phyloP scores from a whole-genome alignment of 2,797 vertebrate genomes.

The Acanthurus leucopareius region DNA sequence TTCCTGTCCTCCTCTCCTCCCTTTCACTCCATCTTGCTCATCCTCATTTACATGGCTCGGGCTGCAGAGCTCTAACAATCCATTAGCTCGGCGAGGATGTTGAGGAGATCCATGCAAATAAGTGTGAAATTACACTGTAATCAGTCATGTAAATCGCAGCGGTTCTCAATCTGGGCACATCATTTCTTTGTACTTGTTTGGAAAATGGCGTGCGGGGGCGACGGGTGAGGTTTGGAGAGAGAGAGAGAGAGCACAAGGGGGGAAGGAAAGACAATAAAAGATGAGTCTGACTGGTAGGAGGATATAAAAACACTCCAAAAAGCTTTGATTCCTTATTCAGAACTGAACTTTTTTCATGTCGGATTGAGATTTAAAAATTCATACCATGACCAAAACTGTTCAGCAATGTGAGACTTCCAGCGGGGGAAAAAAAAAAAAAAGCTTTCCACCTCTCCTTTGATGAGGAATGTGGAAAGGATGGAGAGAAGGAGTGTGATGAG shows the following conservation, averaged over 20 bases:
- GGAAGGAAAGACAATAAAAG: conserved; percentile 50
- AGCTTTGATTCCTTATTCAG: conserved; percentile 72
- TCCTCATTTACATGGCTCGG: conserved; percentile 60
- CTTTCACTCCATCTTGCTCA: conserved; percentile 56
- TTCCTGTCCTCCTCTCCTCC: conserved; percentile 4
- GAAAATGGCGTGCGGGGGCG: conserved; percentile 51
- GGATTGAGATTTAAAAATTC: conserved; percentile 71
- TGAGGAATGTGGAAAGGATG: conserved; percentile 42
- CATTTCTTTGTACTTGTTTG: conserved; percentile 60
- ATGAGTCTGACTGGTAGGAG: conserved; percentile 52
- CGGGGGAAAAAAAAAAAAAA: conserved; percentile 1
- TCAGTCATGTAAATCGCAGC: conserved; percentile 81
- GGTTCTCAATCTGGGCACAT: conserved; percentile 62
- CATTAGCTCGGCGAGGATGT: conserved; percentile 71
- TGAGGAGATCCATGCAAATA: conserved; percentile 79
- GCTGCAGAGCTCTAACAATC: conserved; percentile 61
- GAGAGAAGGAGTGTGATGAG: conserved; percentile 50
- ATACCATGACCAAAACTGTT: conserved; percentile 72
- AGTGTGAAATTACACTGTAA: conserved; percentile 81
- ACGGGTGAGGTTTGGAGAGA: conserved; percentile 45
- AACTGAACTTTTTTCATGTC: conserved; percentile 64
- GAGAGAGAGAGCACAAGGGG: neutral
- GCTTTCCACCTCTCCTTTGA: conserved; percentile 58
- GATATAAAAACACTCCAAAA: conserved; percentile 51
- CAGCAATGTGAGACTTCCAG: conserved; percentile 60